A percentile compares a stretch with the other conserved stretches of the same genome.
Evolutionary conservation across 2,113 vertebrate species (phyloP).

Genomic region (Ctenodactylus gundi): DNA sequence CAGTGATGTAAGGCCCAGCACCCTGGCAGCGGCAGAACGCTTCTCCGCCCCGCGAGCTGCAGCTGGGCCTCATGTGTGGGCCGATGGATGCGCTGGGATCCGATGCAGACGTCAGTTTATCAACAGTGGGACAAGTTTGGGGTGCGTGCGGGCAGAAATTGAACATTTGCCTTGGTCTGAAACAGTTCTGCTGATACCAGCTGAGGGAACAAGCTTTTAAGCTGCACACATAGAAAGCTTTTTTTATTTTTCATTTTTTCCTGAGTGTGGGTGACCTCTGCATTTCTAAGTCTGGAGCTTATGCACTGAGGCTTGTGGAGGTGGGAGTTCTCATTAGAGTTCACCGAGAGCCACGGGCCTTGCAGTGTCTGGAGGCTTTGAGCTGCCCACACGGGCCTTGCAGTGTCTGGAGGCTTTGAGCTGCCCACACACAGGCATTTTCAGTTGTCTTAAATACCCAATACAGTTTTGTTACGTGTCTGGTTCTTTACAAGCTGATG

Average conservation of each 20-base stretch:
- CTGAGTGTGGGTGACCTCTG: neutral
- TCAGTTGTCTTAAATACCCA: neutral
- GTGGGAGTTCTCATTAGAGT: neutral
- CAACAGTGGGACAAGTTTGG: fast-evolving
- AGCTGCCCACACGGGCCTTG: neutral
- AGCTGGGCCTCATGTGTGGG: fast-evolving
- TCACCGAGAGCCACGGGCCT: neutral
- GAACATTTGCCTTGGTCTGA: neutral
- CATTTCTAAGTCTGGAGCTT: neutral
- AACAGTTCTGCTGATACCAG: neutral
- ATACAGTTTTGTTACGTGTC: neutral
- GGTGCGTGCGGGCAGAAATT: neutral
- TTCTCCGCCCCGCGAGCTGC: neutral
- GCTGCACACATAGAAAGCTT: neutral
- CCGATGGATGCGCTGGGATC: neutral
- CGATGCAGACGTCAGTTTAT: neutral
- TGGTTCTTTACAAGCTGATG: neutral
- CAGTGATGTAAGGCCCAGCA: conserved; percentile 82
- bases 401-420: neutral
- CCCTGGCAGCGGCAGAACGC: conserved; percentile 34
- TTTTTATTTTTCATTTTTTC: neutral
- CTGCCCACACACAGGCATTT: neutral
- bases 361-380: neutral
- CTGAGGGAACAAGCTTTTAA: conserved; percentile 33
- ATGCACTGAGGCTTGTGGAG: neutral